These are phyloP conservation scores for Pseudopleuronectes americanus DNA, from an alignment of 2,797 vertebrate genomes.

Conservation along the genomic window DNA sequence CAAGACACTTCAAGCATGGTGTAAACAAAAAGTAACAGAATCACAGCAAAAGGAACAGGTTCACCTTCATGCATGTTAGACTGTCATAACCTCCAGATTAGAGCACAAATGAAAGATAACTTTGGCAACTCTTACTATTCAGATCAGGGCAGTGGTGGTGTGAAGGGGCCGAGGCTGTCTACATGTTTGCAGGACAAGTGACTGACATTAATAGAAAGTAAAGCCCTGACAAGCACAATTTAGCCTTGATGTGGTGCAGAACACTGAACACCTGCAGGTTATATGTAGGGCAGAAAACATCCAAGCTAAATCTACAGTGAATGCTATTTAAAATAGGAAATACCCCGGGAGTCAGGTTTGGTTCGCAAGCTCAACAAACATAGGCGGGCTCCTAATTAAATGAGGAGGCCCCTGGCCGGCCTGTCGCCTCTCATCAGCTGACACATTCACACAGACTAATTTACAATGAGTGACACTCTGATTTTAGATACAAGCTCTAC, in stretches of 20 bases:
- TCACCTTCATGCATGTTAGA: too few relatives aligned
- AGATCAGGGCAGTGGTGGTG: neutral
- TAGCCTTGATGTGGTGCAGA: slow-evolving; percentile 2
- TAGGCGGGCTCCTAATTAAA: slow-evolving; percentile 60
- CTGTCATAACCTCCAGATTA: too few relatives aligned
- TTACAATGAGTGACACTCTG: slow-evolving; percentile 44
- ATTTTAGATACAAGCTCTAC: slow-evolving; percentile 44
- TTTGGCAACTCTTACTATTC: too few relatives aligned
- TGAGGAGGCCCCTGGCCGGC: slow-evolving; percentile 49
- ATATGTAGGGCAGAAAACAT: slow-evolving; percentile 17
- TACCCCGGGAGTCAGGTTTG: slow-evolving; percentile 32
- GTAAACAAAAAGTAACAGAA: too few relatives aligned
- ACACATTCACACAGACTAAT: slow-evolving; percentile 46
- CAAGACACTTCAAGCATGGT: too few relatives aligned
- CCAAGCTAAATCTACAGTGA: slow-evolving; percentile 33
- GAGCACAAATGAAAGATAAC: too few relatives aligned
- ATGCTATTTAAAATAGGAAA: slow-evolving; percentile 35
- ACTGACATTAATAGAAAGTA: slow-evolving; percentile 28
- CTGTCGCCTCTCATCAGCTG: slow-evolving; percentile 60
- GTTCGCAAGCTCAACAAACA: slow-evolving; percentile 45
- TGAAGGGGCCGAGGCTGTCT: neutral
- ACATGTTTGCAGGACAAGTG: slow-evolving; percentile 27
- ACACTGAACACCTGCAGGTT: slow-evolving; percentile 21
- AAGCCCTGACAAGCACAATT: slow-evolving; percentile 18
- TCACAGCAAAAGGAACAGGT: too few relatives aligned